phyloP scores from a whole-genome alignment of 2,113 vertebrate genomes.

The Rhynchopsitta pachyrhyncha region DNA sequence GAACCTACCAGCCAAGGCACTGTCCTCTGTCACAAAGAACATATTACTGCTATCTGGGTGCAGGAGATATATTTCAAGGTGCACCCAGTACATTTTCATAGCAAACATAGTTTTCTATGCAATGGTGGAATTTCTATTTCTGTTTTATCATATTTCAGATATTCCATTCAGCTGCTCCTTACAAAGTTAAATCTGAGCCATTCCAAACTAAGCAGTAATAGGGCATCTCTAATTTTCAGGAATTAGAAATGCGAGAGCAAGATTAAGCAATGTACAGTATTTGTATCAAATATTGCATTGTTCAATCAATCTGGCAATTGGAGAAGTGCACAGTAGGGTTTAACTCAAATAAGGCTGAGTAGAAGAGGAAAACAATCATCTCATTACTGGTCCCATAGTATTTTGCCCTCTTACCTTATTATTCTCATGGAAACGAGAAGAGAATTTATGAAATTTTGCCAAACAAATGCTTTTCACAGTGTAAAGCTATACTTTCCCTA shows the following conservation, averaged over 20 bases:
- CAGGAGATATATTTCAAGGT: not conserved
- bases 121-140: not conserved
- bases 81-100: fast-evolving
- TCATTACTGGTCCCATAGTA: not conserved
- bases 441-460: not conserved
- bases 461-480: not conserved
- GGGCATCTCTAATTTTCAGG: not conserved
- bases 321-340: not conserved
- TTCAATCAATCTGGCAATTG: not conserved
- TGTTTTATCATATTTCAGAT: fast-evolving
- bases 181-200: fast-evolving
- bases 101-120: not conserved
- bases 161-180: not conserved
- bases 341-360: not conserved
- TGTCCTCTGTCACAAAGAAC: not conserved
- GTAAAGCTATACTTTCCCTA: not conserved
- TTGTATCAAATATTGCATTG: not conserved
- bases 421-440: not conserved
- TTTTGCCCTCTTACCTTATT: not conserved
- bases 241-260: not conserved
- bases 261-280: not conserved
- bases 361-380: not conserved
- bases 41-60: constrained; percentile 42
- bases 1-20: not conserved
- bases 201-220: not conserved